Evolutionary conservation across 92 coral and sea anemone species (phyloP).

Genomic region (Meandrina meandrites): DNA sequence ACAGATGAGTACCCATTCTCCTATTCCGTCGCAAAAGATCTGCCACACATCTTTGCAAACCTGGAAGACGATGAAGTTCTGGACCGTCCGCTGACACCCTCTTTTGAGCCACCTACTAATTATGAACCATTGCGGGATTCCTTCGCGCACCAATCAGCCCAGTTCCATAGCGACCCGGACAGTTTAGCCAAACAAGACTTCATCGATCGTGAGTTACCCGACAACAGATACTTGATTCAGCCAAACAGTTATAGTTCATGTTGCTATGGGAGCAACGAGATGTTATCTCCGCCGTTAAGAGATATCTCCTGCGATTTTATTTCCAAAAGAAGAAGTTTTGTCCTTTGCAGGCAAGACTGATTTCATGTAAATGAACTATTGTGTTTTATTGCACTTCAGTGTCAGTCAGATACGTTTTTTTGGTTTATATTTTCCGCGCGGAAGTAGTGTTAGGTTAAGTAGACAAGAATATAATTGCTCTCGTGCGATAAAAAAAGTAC

Average conservation of each 20-base stretch:
- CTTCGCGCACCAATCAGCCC: not conserved
- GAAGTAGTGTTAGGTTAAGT: too few species aligned
- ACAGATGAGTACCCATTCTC: conserved; percentile 17
- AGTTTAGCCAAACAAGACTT: not conserved
- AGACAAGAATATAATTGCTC: too few species aligned
- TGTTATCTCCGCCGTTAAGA: not conserved
- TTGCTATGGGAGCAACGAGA: not conserved
- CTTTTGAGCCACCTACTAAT: not conserved
- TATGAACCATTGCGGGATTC: not conserved
- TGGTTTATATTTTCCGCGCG: too few species aligned
- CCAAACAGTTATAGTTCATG: not conserved
- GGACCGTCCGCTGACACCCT: conserved; percentile 26
- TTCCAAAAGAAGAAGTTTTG: not conserved
- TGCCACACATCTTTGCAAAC: conserved; percentile 36
- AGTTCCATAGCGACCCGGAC: not conserved
- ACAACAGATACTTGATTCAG: not conserved
- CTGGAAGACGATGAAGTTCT: conserved; percentile 7
- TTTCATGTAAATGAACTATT: too few species aligned
- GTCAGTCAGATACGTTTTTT: too few species aligned
- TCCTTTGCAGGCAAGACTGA: conserved; percentile 13
- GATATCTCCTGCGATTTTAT: not conserved
- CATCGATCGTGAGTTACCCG: not conserved
- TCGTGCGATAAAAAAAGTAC: too few species aligned
- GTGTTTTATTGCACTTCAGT: too few species aligned
- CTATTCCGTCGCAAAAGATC: conserved; percentile 9